Conservation (phyloP, 2,797 vertebrate species). For the Tangara arthus region DNA sequence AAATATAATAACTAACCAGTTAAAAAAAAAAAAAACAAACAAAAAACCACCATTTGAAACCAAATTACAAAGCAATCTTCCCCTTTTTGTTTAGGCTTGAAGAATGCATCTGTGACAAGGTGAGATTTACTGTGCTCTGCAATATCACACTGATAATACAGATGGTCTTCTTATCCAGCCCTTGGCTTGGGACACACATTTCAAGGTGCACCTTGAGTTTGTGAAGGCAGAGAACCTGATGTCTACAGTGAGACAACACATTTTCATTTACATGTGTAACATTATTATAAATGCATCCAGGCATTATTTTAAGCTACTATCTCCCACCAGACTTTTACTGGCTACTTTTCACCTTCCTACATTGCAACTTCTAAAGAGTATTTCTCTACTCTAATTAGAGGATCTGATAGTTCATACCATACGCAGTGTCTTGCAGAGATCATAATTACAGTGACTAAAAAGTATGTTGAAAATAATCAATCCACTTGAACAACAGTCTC, state of each 20-base stretch:
- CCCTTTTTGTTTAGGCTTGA: not conserved
- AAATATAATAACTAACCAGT: not conserved
- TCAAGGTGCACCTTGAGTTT: not conserved
- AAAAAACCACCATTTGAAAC: not conserved
- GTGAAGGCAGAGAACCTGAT: not conserved
- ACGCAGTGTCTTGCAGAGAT: not conserved
- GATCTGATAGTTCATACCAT: no score
- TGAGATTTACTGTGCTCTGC: not conserved
- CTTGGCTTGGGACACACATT: not conserved
- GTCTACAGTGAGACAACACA: not conserved
- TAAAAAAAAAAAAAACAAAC: not conserved
- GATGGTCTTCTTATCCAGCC: not conserved
- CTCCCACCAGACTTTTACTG: not conserved
- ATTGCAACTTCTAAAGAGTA: not conserved
- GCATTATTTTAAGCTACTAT: not conserved
- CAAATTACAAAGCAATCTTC: not conserved
- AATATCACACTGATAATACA: not conserved
- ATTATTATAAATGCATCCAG: not conserved
- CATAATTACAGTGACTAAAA: not conserved
- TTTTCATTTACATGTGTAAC: not conserved
- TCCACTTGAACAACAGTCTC: not conserved
- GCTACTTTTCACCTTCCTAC: not conserved
- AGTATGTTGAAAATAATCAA: not conserved
- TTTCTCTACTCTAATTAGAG: not conserved
- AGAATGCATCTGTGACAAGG: rapidly evolving